Conservation (phyloP, 2,113 vertebrate genomes). For the Eira barbara region DNA sequence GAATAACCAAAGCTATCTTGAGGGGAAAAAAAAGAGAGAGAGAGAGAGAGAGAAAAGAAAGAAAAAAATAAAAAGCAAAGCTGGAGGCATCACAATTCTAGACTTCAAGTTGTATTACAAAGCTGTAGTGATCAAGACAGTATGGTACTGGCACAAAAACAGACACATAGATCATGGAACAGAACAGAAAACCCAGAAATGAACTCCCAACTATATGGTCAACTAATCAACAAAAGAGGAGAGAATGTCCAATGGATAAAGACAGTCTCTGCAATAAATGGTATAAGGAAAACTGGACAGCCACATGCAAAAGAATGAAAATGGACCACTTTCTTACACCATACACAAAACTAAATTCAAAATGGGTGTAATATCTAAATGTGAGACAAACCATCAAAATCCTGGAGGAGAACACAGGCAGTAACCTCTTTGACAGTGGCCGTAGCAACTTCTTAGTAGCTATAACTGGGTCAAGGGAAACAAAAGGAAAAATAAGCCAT, state of each 20-base stretch:
- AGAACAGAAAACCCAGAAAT: background rate
- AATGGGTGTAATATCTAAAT: background rate
- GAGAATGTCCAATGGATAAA: background rate
- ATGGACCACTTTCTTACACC: background rate
- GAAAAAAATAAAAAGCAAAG: background rate
- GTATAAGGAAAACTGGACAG: background rate
- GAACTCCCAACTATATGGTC: background rate
- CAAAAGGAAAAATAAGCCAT: background rate
- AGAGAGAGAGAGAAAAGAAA: too few relatives aligned
- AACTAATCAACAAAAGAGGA: background rate
- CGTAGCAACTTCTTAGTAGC: background rate
- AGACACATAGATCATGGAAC: background rate
- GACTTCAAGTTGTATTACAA: background rate
- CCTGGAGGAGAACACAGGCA: background rate
- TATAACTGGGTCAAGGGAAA: background rate
- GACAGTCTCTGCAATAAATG: background rate
- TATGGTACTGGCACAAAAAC: background rate
- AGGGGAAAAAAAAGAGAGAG: background rate
- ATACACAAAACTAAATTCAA: background rate
- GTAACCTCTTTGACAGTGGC: background rate
- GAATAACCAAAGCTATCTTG: background rate
- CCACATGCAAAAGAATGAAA: background rate
- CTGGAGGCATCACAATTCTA: too few relatives aligned
- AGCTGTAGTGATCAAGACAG: background rate
- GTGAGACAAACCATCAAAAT: background rate